Base-by-base conservation (phyloP, 2,797 vertebrate genomes). In the Brotula barbata region DNA sequence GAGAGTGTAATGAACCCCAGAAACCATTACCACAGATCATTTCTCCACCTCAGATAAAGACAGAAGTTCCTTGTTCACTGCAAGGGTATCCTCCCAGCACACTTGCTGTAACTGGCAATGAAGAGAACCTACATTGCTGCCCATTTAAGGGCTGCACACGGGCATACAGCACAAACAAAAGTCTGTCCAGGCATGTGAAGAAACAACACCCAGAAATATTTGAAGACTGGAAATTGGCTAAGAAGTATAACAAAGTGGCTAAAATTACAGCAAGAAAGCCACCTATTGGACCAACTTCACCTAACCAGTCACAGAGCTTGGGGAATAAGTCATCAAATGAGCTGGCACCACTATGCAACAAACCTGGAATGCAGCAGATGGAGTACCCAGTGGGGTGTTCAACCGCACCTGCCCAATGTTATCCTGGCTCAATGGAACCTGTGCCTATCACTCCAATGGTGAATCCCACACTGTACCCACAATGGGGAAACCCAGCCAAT, bases 121-220 rank as follows among this genome's bases (percentile, higher is more conserved):
- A 89, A 17, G 89, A 88, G 58, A 88, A 95, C 73, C 92, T 93
- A 75, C 96, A 96, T 62, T 91, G 87, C 81, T 99, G 97, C 74
- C 95, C 96, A 16, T 94, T 93, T 42, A 95, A 93, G 55, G 94
- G 93, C 2, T 99, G 97, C 75, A 95, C 95, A 53, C 91, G 97
- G 74, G 93, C 93, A 0, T 99, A 99, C 71, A 98, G 96, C 83
- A 99, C 96, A 3, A 94, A 94, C 48, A 97, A 98, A 83, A 99
- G 97, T 88, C 93, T 99, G 77, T 96, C 96, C 13, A 94, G 98
- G 74, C 97, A 99, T 50, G 96, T 99, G 84, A 99, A 99, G 85
- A 96, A 97, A 64, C 93, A 94, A 33, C 97, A 99, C 71, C 94
- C 96, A 15, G 95, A 98, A 78, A 95, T 96, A 64, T 99, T 98